phyloP scores from a whole-genome alignment of 2,113 vertebrate species.

The Centropus bengalensis region DNA sequence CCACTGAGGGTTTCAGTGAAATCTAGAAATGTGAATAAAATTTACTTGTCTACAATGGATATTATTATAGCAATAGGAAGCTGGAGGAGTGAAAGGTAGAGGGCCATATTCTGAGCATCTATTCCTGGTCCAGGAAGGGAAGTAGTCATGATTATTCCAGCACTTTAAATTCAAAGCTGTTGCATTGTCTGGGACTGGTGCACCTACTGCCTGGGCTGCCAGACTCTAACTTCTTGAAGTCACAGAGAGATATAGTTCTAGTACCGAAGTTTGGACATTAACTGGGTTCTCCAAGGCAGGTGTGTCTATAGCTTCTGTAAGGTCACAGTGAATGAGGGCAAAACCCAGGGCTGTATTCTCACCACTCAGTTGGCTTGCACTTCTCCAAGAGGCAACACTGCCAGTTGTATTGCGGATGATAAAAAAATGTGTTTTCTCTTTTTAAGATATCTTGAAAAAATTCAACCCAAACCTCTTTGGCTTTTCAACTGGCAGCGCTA shows the following conservation, averaged over 20 bases:
- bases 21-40: background rate
- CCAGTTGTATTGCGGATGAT: background rate
- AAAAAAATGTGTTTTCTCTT: background rate
- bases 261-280: background rate
- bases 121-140: background rate
- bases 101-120: background rate
- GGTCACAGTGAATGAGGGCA: background rate
- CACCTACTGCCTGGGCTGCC: background rate
- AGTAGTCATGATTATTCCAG: background rate
- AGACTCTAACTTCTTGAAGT: background rate
- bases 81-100: background rate
- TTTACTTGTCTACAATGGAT: background rate
- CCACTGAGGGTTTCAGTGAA: background rate
- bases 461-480: conserved; percentile 88
- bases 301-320: background rate
- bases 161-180: background rate
- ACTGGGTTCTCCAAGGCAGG: background rate
- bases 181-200: background rate
- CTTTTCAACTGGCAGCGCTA: conserved; percentile 78
- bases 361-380: accelerated
- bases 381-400: accelerated
- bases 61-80: background rate
- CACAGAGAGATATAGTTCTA: background rate
- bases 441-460: conserved; percentile 90
- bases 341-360: background rate